Base-by-base conservation (phyloP, 2,888 invertebrate genomes). In the Yponomeuta malinellus region DNA sequence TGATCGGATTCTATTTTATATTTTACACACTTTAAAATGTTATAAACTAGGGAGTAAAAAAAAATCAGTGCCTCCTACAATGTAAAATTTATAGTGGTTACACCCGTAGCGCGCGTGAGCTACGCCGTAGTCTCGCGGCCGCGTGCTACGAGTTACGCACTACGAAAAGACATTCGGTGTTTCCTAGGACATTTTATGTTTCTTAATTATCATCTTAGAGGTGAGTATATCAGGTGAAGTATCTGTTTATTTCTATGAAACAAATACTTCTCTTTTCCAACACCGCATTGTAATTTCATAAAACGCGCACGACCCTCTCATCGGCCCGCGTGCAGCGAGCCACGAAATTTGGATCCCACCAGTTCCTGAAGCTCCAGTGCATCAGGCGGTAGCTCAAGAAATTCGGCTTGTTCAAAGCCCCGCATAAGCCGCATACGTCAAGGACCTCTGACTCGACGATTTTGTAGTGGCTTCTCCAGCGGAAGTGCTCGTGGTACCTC, bases 381-480 rank as follows among this genome's bases (percentile, higher is more conserved):
- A 73, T 77, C 0, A 75, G 71, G 6, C 71, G 77, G 8, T 79
- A 75, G 0, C 71, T 74, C 59, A 89, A 70, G 79, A 82, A 83
- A 0, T 72, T 72, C 0, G 79, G 79, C 48, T 81, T 81, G 70
- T 87, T 88, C 65, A 89, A 70, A 0, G 78, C 76, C 2, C 76
- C 72, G 29, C 89, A 90, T 1, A 90, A 72, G 0, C 59, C 71
- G 66, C 90, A 90, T 0, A 81, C 78, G 65, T 89, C 80, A 1
- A 89, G 73, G 0, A 78, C 74, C 0, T 72, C 73, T 0, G 81
- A 75, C 10, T 77, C 74, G 12, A 75, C 78, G 43, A 89, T 74
- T 1, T 72, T 70, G 73, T 88, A 90, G 71, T 87, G 80, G 70
- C 84, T 82, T 70, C 76, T 81, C 89, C 88, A 90, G 29, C 78